These are phyloP conservation scores for Elgaria multicarinata DNA, from an alignment of 2,113 vertebrate genomes.

Conservation along the genomic window DNA sequence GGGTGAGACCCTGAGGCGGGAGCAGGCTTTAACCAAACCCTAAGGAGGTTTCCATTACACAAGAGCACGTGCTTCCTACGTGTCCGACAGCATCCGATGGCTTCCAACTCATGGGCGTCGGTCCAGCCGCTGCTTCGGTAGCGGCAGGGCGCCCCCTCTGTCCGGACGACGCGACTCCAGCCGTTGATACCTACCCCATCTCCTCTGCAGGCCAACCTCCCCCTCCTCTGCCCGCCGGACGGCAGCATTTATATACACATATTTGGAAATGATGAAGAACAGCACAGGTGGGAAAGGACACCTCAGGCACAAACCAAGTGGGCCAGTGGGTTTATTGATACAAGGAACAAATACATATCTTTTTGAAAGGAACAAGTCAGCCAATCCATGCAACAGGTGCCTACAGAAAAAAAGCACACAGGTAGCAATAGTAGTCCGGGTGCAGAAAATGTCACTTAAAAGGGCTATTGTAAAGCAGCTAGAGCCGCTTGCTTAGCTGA, in stretches of 20 bases:
- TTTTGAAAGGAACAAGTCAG: neutral
- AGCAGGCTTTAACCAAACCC: neutral
- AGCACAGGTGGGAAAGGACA: neutral
- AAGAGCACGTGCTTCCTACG: neutral
- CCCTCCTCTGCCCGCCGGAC: no score
- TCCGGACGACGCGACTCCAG: neutral
- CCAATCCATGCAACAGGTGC: conserved; percentile 16
- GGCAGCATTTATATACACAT: neutral
- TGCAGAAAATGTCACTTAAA: neutral
- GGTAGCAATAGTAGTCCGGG: no score
- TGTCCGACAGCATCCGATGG: rapidly evolving
- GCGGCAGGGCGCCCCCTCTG: neutral
- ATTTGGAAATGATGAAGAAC: neutral
- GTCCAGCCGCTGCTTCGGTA: neutral
- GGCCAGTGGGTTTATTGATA: conserved; percentile 25
- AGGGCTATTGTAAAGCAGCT: neutral
- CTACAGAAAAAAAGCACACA: neutral
- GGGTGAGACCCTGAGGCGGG: neutral
- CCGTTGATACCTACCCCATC: neutral
- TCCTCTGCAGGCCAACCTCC: neutral
- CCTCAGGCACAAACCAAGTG: neutral
- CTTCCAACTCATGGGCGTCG: neutral
- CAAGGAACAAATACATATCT: neutral
- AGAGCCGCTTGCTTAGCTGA: neutral
- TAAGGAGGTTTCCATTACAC: no score